Evolutionary conservation across 2,113 vertebrate species (phyloP), one percentile per base, ranked within the genome.

Genomic region (Hippocampus zosterae): DNA sequence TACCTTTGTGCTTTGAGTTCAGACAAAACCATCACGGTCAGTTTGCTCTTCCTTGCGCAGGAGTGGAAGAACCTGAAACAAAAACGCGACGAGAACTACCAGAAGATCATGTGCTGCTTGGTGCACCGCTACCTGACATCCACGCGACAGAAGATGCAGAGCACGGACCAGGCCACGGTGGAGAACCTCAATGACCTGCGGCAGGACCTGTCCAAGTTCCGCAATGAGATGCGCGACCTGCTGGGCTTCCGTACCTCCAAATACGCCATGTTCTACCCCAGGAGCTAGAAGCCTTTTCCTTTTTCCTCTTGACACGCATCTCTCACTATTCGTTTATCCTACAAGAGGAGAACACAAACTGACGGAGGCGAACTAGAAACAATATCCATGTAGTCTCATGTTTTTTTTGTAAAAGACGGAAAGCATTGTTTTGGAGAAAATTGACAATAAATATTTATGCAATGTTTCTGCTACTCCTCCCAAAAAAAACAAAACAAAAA

Each of bases 71-170:
- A 95, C 81, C 89, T 98, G 80, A 98, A 98, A 75, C 96, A 96
- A 77, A 98, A 98, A 80, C 92, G 93, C 40, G 95, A 98, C 53
- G 94, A 97, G 78, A 98, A 98, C 89, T 99, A 99, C 79, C 97
- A 99, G 69, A 98, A 98, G 81, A 98, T 99, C 79, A 98, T 99
- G 95, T 99, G 97, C 66, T 99, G 97, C 73, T 92, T 99, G 71
- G 97, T 99, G 41, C 97, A 99, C 81, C 97, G 97, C 64, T 99
- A 99, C 84, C 70, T 99, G 91, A 99, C 97, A 5, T 97, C 96
- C 74, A 96, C 96, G 63, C 92, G 97, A 3, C 97, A 98, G 88
- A 98, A 96, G 92, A 96, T 98, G 96, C 97, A 99, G 75, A 99
- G 96, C 77, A 97, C 92, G 0, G 97, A 99, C 78, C 96, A 98